Evolutionary conservation across 2,888 invertebrate species (phyloP), one percentile per base, ranked within the genome.

Genomic region (Lasius platythorax): DNA sequence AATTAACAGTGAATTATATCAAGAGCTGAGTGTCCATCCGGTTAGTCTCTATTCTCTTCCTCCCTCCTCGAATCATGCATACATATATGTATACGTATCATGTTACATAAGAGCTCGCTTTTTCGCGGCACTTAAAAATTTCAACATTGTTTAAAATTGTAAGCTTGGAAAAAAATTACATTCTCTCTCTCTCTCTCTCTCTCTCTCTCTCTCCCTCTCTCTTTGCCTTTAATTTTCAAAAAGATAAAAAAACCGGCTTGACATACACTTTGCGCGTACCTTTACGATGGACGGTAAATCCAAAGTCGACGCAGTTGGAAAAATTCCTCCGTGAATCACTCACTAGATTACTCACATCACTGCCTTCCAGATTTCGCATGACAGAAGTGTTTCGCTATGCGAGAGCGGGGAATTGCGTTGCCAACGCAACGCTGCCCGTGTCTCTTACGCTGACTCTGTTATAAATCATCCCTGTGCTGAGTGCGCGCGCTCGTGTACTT

Each of bases 241-340:
- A 53, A 18, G 46, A 18, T 46, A 5, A 8, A n/a, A 53, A 86
- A 82, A 83, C 75, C 50, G 72, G 64, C 61, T 50, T 78, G 84
- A 85, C 85, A 68, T 2, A 50, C 66, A 84, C 73, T 87, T 86
- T 68, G 81, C 79, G 66, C 50, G 50, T 37, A 33, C 18, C 64
- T 81, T 81, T 85, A 83, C 84, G 82, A 90, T 83, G 63, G 75
- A 86, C 85, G 78, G 87, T 90, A 89, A 90, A 90, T 85, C 84
- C 43, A 64, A n/a, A 53, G 53, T 18, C 83, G 53, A 61, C 53
- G 15, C 66, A 79, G 72, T 58, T 50, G 84, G 85, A 91, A 88
- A 86, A 88, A 88, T 89, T 86, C 83, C 85, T 85, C 68, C 70
- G 89, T 91, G 90, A 90, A 88, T 90, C 91, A 88, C 83, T 85